A percentile compares a stretch with the other conserved stretches of the same genome.
Conservation (phyloP, 2,113 vertebrate genomes). For the Argyrosomus japonicus region DNA sequence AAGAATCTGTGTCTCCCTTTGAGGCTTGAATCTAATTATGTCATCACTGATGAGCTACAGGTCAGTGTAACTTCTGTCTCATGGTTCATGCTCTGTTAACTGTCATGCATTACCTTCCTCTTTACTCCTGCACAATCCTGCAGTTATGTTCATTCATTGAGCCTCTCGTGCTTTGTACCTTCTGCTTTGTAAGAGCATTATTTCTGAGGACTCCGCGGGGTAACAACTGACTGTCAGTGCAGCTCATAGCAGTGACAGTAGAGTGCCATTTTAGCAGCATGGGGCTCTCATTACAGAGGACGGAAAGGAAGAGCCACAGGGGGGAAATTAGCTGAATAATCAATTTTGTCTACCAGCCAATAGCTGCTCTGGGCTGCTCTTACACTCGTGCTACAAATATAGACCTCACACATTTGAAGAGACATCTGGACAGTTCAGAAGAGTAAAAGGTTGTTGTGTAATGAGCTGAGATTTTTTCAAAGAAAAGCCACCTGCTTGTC, state of each 20-base stretch:
- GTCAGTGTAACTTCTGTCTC: neutral
- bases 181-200: slow-evolving; percentile 20
- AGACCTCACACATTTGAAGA: slow-evolving; percentile 22
- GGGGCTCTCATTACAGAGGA: slow-evolving; percentile 45
- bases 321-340: slow-evolving; percentile 63
- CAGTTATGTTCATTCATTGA: slow-evolving; percentile 3
- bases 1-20: no score
- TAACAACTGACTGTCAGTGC: slow-evolving; percentile 40
- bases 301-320: slow-evolving; percentile 36
- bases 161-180: neutral
- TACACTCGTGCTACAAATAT: slow-evolving; percentile 4
- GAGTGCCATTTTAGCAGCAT: slow-evolving; percentile 51
- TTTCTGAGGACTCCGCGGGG: slow-evolving; percentile 23
- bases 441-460: slow-evolving; percentile 1
- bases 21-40: no score
- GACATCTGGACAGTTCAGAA: slow-evolving; percentile 16
- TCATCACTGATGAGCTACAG: neutral
- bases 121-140: neutral
- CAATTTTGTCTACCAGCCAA: slow-evolving; percentile 39
- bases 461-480: slow-evolving; percentile 13
- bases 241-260: slow-evolving; percentile 15
- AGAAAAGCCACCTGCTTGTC: slow-evolving; percentile 12
- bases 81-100: neutral
- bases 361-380: slow-evolving; percentile 10
- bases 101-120: slow-evolving; percentile 17